Percentiles rank a stretch among this genome's conserved stretches.
Conservation (phyloP, 2,797 vertebrate genomes). For the Forpus xanthops region DNA sequence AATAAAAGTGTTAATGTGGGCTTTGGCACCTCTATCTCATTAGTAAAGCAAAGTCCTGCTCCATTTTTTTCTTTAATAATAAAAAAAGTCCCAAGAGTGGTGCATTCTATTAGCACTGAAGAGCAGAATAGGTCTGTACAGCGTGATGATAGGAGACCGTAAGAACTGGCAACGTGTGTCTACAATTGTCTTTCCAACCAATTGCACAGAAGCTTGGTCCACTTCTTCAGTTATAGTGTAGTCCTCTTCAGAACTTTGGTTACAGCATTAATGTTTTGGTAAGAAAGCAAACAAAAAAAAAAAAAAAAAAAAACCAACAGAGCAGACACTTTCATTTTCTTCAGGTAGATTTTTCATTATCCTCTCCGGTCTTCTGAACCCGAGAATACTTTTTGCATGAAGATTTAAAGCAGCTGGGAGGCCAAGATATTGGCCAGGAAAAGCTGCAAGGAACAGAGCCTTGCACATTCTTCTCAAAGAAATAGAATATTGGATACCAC, state of each 20-base stretch:
- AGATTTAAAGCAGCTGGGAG: slow-evolving; percentile 93
- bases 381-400: slow-evolving; percentile 95
- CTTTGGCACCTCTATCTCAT: slow-evolving; percentile 73
- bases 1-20: slow-evolving; percentile 24
- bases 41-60: slow-evolving; percentile 49
- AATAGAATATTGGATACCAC: slow-evolving; percentile 97
- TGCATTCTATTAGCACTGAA: slow-evolving; percentile 33
- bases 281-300: not conserved
- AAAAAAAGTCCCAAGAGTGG: not conserved
- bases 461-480: slow-evolving; percentile 94
- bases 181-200: slow-evolving; percentile 53
- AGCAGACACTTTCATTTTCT: slow-evolving; percentile 34
- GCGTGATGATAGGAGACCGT: slow-evolving; percentile 39
- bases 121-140: slow-evolving; percentile 43
- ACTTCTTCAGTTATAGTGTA: slow-evolving; percentile 64
- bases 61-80: slow-evolving; percentile 37
- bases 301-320: not conserved
- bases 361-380: slow-evolving; percentile 87
- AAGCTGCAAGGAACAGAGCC: slow-evolving; percentile 91
- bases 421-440: slow-evolving; percentile 93
- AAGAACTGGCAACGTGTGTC: slow-evolving; percentile 21
- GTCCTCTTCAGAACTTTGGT: slow-evolving; percentile 77
- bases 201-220: slow-evolving; percentile 75
- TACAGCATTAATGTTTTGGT: slow-evolving; percentile 68
- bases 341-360: slow-evolving; percentile 82